These are phyloP conservation scores for Ibycter americanus DNA, from an alignment of 2,797 vertebrate genomes.

Conservation along the genomic window DNA sequence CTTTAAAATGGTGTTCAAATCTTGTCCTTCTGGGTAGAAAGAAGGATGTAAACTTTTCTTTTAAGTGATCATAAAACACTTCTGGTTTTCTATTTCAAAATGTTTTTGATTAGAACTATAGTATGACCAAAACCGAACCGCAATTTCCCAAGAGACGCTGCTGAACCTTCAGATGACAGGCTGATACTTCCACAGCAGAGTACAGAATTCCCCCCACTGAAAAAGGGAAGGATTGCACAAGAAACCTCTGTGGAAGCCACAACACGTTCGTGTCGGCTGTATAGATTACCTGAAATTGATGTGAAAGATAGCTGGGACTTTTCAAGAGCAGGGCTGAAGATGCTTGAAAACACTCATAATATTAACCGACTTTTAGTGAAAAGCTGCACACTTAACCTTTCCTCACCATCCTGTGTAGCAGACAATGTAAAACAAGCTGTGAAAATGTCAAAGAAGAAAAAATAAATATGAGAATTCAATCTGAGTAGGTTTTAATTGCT, in stretches of 20 bases:
- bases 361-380: not conserved
- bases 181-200: not conserved
- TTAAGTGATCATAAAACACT: not conserved
- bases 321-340: not conserved
- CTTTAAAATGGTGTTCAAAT: not conserved
- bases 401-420: not conserved
- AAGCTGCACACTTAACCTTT: not conserved
- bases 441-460: conserved; percentile 23
- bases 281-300: not conserved
- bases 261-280: not conserved
- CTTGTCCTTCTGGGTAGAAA: not conserved
- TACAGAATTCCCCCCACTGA: not conserved
- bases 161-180: not conserved
- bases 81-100: not conserved
- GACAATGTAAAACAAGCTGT: not conserved
- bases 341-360: not conserved
- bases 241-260: not conserved
- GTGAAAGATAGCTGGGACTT: not conserved
- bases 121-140: not conserved
- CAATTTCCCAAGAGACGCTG: not conserved
- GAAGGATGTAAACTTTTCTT: not conserved
- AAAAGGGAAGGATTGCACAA: not conserved
- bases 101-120: not conserved
- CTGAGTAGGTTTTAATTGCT: not conserved
- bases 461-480: conserved; percentile 1